phyloP scores from a whole-genome alignment of 1,140 invertebrate genomes.

The Colletes latitarsis region DNA sequence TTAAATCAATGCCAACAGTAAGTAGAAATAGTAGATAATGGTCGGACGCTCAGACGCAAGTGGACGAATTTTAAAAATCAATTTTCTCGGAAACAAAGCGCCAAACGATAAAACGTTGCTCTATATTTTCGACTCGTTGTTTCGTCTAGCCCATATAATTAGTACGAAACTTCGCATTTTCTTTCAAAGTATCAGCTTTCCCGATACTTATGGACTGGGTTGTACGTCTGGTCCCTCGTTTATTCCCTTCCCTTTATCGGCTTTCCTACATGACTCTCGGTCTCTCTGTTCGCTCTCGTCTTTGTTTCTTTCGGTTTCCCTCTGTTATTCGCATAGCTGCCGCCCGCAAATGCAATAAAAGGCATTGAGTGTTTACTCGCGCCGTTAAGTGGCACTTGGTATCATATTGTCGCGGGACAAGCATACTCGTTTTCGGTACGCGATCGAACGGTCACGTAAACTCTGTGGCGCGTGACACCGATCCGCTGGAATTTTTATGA shows the following conservation, averaged over 20 bases:
- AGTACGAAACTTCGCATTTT: too few species aligned
- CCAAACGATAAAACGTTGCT: too few species aligned
- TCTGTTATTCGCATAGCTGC: constrained; percentile 31
- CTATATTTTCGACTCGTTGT: too few species aligned
- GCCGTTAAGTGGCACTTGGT: constrained; percentile 70
- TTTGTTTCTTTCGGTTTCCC: constrained; percentile 32
- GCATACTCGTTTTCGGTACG: constrained; percentile 52
- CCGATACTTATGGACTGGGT: not conserved
- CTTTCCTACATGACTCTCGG: too few species aligned
- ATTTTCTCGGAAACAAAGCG: too few species aligned
- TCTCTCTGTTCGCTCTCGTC: constrained; percentile 4
- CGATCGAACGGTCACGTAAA: constrained; percentile 35
- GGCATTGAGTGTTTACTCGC: constrained; percentile 72
- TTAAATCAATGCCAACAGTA: too few species aligned
- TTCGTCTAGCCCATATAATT: too few species aligned
- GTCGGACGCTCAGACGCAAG: too few species aligned
- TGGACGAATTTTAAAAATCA: too few species aligned
- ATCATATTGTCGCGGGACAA: constrained; percentile 70
- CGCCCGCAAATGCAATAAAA: constrained; percentile 72
- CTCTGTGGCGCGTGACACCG: not conserved
- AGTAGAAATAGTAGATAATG: too few species aligned
- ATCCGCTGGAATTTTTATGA: constrained; percentile 7
- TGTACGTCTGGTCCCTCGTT: not conserved
- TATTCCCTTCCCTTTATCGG: not conserved
- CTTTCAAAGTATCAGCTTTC: too few species aligned